Base-by-base conservation (phyloP, 2,113 vertebrate genomes). In the Coryphaenoides rupestris region DNA sequence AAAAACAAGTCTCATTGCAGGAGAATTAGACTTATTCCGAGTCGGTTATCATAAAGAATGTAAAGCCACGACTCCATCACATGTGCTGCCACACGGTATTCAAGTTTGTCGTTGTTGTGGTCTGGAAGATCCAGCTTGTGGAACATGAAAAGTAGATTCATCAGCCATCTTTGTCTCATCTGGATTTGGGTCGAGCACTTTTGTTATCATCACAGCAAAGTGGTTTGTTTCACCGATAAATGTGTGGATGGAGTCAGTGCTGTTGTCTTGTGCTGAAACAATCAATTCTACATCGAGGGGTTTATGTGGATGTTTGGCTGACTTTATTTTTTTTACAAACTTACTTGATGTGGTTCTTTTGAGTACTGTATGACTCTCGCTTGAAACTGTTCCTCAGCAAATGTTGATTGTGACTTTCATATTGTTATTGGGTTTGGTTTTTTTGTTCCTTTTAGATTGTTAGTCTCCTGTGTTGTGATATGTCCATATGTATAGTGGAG, bases 401-500 rank as follows among this genome's bases (percentile, higher is more conserved):
- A 13, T 61, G 65, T 58, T 23, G 66, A 64, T 66, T 82, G 55
- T 79, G 68, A 70, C 65, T 70, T 53, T 80, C 66, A 12, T 89
- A 65, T 86, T 84, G 68, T 78, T 80, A 66, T 23, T n/a, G 21
- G 2, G 3, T n/a, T 55, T 23, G n/a, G n/a, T n/a, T 68, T 75
- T 84, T 72, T 46, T 58, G 71, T 83, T 84, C 60, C 55, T 12
- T 46, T 26, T 52, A 53, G 23, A 63, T 73, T 82, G 71, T 71
- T 73, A 75, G 57, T 70, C 5, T 5, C 64, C 71, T 77, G 69
- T 76, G 65, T 77, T n/a, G 57, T 54, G 66, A 63, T 66, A 59
- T 87, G 72, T 86, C 74, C 75, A 74, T 80, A 83, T 86, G 78
- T 80, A 83, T 81, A 74, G 63, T 66, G 73, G 23, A 19, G 21